Evolutionary conservation across 53 echinoderm and acorn worm species (phyloP), one percentile per base, ranked within the genome.

Genomic region (Antedon mediterranea): DNA sequence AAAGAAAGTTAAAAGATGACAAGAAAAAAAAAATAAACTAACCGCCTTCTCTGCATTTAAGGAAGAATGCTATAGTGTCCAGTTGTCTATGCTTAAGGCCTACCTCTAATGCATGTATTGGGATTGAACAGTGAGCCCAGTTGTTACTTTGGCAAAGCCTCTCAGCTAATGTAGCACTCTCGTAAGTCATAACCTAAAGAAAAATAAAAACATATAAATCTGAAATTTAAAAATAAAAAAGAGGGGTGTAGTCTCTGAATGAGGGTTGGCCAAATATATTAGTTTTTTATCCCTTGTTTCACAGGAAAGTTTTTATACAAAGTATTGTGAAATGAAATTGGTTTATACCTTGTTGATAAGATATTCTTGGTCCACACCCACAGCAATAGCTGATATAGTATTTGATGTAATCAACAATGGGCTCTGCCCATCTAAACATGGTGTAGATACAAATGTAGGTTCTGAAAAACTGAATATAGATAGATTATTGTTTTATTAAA

Each of bases 81-180:
- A 94, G 87, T 82, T 94, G 94, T 0, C 91, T 76, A 71, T 94
- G 94, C 78, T 84, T 91, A 43, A 94, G 81, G 31, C 94, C 94
- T 27, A 94, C 79, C 85, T 94, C 91, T 43, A 94, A 73, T 13
- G 94, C 94, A 91, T 94, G 94, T 72, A 94, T 89, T 20, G 94
- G 94, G 14, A 91, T 91, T 70, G 89, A 89, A 75, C 91, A 94
- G 43, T 90, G 90, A 71, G 91, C 94, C 94, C 94, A 94, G 8
- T 79, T 87, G 71, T 94, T 94, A 43, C 89, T 78, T 28, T 89
- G 87, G 42, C 94, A 91, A 0, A 94, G 79, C 6, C 87, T 83
- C 70, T 94, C 94, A 28, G 89, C 91, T 41, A 94, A 79, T 26
- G 89, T 80, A 23, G 94, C 91, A 83, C 85, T 91, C 76, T 91